Conservation (phyloP, 2,888 invertebrate genomes). For the Didymodactylos carnosus region DNA sequence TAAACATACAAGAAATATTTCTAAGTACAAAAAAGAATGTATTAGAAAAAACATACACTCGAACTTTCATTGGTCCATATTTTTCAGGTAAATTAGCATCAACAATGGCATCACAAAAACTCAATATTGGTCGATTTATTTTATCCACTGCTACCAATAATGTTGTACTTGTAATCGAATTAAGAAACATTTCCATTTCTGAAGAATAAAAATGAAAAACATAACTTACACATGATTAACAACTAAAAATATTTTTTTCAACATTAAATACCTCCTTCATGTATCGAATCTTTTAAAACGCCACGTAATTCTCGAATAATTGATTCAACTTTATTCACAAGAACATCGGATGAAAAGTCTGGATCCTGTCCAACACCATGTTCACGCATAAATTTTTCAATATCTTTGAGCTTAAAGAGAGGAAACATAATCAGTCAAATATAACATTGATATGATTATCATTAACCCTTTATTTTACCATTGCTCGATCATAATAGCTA, state of each 20-base stretch:
- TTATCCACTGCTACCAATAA: slow-evolving; percentile 2
- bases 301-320: not conserved
- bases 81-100: slow-evolving; percentile 3
- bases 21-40: not conserved
- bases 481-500: too few relatives aligned
- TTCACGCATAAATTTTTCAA: not conserved
- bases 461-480: too few relatives aligned
- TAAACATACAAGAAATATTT: not conserved
- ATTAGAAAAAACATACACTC: not conserved
- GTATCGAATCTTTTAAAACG: not conserved
- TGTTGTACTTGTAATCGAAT: slow-evolving; percentile 8
- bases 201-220: not conserved
- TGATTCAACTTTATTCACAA: not conserved
- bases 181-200: slow-evolving; percentile 13
- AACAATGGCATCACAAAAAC: slow-evolving; percentile 1
- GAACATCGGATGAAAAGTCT: not conserved
- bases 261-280: not conserved
- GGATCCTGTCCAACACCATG: not conserved
- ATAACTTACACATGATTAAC: not conserved
- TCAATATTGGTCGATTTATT: not conserved
- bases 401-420: not conserved
- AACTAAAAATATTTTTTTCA: not conserved
- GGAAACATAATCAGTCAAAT: too few relatives aligned
- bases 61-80: slow-evolving; percentile 2
- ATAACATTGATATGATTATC: too few relatives aligned